These are phyloP conservation scores for Scomber scombrus DNA, from an alignment of 2,113 vertebrate species.

Conservation along the genomic window DNA sequence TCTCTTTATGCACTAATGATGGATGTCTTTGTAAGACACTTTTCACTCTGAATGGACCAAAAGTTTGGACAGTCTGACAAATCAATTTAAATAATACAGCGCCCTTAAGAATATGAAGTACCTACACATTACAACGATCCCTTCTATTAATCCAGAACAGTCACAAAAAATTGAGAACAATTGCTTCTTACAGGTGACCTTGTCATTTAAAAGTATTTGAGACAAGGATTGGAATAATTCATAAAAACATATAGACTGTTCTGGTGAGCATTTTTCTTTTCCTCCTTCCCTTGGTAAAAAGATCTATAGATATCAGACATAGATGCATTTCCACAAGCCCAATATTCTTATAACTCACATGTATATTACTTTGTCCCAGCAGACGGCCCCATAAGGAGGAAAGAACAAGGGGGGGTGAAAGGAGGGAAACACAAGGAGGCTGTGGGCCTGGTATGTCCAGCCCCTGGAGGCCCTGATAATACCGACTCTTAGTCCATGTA, in stretches of 20 bases:
- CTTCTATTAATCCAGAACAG: background rate
- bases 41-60: constrained; percentile 39
- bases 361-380: constrained; percentile 63
- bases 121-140: background rate
- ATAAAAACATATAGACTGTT: constrained; percentile 35
- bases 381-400: constrained; percentile 49
- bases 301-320: constrained; percentile 63
- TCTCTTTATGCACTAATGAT: constrained; percentile 60
- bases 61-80: constrained; percentile 37
- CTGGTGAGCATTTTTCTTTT: constrained; percentile 19
- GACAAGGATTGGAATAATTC: constrained; percentile 41
- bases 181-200: constrained; percentile 41
- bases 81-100: constrained; percentile 35
- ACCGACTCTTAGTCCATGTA: constrained; percentile 95
- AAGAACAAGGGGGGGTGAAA: constrained; percentile 41
- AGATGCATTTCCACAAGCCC: constrained; percentile 70
- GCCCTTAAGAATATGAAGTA: constrained; percentile 14
- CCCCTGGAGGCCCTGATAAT: constrained; percentile 93
- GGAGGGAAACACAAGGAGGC: constrained; percentile 55
- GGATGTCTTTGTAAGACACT: constrained; percentile 48
- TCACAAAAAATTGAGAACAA: constrained; percentile 11
- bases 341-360: constrained; percentile 48
- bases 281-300: constrained; percentile 37
- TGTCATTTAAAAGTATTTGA: constrained; percentile 33
- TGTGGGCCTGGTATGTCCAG: constrained; percentile 90